Base-by-base conservation (phyloP, 2,888 invertebrate species). In the Phyto melanocephala region DNA sequence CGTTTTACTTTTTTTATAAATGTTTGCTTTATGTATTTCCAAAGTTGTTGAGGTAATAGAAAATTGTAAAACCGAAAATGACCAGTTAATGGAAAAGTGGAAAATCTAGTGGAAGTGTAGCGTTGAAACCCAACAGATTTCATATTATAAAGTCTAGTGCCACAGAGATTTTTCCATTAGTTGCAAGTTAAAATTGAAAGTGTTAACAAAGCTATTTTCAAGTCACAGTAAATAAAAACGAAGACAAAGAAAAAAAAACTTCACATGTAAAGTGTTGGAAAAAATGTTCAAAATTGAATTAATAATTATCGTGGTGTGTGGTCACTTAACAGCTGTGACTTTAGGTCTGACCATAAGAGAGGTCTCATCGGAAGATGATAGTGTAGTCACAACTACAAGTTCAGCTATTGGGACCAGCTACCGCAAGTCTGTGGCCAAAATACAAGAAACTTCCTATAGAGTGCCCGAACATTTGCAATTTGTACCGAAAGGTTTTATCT, bases 381-480 rank as follows among this genome's bases (percentile, higher is more conserved):
- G 17, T 13, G 35, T 17, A 8, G 67, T 10, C 7, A 35, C 63
- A 0, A n/a, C 47, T 1, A 5, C 50, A 2, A 45, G 2, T 1
- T 1, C 54, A 6, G 45, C 2, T 4, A 45, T 35, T 0, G 63
- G 22, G 0, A 45, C 2, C n/a, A 56, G 13, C 10, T 89, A 89
- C 85, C 87, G 87, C 1, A 71, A 88, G 1, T 87, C 89, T 0
- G 70, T 80, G 35, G 87, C 88, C 0, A 87, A 86, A 28, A 40
- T 77, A 1, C 86, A 86, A 65, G 81, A 85, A 13, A 80, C 88
- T 0, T 65, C 65, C 0, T 85, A 86, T 22, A 82, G 88, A 3
- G 88, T 88, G 0, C 88, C 90, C 0, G 47, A 85, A 0, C 85
- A 88, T 68, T 76, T 88, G 65, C 90, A 90, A 84, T 87, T 86